Conservation (phyloP, 2,113 vertebrate genomes). For the Anarrhichthys ocellatus region DNA sequence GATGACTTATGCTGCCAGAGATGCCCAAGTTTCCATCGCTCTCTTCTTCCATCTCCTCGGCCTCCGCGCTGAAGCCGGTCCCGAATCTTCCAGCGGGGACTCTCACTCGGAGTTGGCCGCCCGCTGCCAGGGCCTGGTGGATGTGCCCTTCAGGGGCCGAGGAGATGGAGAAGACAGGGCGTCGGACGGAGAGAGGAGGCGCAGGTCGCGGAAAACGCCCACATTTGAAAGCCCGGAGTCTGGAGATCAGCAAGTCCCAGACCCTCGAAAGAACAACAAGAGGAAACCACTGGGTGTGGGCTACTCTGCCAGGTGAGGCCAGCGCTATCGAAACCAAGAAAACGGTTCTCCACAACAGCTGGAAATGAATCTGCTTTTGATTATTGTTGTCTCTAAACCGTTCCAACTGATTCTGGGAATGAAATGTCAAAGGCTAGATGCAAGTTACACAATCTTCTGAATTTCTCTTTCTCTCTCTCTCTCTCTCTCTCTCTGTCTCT, state of each 20-base stretch:
- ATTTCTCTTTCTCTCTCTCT: not conserved
- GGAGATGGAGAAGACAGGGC: constrained; percentile 70
- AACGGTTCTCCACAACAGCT: not conserved
- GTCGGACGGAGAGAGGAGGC: constrained; percentile 77
- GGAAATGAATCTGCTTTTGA: not conserved
- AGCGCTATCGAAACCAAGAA: not conserved
- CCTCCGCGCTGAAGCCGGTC: constrained; percentile 69
- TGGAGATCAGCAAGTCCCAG: constrained; percentile 87
- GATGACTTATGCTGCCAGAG: constrained; percentile 92
- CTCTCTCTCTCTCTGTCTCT: no score
- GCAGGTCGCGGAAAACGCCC: constrained; percentile 66
- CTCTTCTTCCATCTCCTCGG: constrained; percentile 92
- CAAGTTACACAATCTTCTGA: not conserved
- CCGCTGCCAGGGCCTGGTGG: constrained; percentile 89
- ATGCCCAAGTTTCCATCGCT: constrained; percentile 93
- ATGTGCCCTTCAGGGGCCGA: constrained; percentile 89
- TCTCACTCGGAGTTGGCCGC: constrained; percentile 82
- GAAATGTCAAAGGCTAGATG: not conserved
- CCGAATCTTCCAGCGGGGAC: constrained; percentile 45
- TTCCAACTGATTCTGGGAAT: not conserved
- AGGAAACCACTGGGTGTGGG: constrained; percentile 92
- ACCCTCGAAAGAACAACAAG: constrained; percentile 90
- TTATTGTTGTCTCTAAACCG: not conserved
- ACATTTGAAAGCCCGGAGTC: constrained; percentile 72
- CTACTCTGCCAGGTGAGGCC: constrained; percentile 91